phyloP scores from a whole-genome alignment of 2,113 vertebrate genomes.

The Fregetta grallaria region DNA sequence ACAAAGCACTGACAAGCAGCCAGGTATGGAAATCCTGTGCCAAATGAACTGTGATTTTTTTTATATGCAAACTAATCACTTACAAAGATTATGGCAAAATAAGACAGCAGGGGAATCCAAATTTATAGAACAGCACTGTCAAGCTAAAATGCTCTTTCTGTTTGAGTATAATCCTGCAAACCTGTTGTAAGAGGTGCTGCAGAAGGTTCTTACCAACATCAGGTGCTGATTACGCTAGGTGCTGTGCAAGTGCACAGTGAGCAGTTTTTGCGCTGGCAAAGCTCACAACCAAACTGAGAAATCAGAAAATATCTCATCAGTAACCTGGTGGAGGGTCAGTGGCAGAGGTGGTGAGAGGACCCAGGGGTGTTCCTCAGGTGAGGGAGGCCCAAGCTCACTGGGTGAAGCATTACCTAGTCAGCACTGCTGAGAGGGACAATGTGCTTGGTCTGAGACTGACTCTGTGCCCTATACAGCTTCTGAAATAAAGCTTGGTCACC shows the following conservation, averaged over 20 bases:
- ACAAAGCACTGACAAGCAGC: background rate
- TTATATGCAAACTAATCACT: background rate
- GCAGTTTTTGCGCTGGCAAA: background rate
- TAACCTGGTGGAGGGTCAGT: background rate
- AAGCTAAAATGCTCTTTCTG: background rate
- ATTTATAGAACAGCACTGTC: background rate
- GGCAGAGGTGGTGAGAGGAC: background rate
- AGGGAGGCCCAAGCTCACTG: background rate
- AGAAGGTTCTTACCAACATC: background rate
- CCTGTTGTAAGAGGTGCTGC: background rate
- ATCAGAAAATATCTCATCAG: rapidly evolving
- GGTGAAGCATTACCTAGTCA: background rate
- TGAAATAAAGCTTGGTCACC: background rate
- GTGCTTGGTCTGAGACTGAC: background rate
- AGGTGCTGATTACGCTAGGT: background rate
- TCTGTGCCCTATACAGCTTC: background rate
- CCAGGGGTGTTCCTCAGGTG: background rate
- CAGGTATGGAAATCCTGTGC: background rate
- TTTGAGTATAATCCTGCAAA: background rate
- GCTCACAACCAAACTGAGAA: background rate
- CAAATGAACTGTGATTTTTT: background rate
- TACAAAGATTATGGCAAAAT: slow-evolving; percentile 5
- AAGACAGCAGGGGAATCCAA: background rate
- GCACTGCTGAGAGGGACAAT: background rate
- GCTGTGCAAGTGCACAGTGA: background rate